Percentiles rank a stretch among this genome's conserved stretches.
phyloP scores from a whole-genome alignment of 1,140 invertebrate species.

The Diuraphis noxia region DNA sequence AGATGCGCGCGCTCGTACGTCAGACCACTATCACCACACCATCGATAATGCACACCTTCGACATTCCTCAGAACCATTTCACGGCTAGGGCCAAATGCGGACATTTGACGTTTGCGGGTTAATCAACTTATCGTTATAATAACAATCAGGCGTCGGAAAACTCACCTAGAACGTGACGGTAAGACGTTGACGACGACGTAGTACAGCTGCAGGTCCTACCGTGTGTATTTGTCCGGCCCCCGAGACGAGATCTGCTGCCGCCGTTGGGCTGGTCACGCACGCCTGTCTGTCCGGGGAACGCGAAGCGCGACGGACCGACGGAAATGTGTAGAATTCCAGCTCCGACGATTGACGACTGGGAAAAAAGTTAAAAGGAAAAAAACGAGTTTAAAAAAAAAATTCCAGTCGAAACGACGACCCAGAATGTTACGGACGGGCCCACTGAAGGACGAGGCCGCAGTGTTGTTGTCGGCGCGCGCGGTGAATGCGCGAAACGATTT shows the following conservation, averaged over 20 bases:
- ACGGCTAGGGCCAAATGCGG: too few relatives aligned
- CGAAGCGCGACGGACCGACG: not conserved
- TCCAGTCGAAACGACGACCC: conserved; percentile 43
- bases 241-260: not conserved
- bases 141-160: not conserved
- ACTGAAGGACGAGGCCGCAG: conserved; percentile 53
- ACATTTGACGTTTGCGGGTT: not conserved
- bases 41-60: not conserved
- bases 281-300: conserved; percentile 6
- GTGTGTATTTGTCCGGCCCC: conserved; percentile 1
- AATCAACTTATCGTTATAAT: not conserved
- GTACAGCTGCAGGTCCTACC: not conserved
- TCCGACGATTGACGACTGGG: not conserved
- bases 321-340: not conserved
- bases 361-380: conserved; percentile 26
- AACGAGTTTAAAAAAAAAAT: conserved; percentile 25
- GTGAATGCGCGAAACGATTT: conserved; percentile 1
- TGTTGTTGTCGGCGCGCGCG: conserved; percentile 26
- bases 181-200: not conserved
- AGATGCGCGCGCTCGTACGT: not conserved
- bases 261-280: not conserved
- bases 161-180: not conserved
- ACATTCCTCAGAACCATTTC: not conserved
- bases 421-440: conserved; percentile 50
- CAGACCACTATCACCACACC: not conserved